Conservation (phyloP, 1,140 invertebrate genomes). For the Charaxes varanes region DNA sequence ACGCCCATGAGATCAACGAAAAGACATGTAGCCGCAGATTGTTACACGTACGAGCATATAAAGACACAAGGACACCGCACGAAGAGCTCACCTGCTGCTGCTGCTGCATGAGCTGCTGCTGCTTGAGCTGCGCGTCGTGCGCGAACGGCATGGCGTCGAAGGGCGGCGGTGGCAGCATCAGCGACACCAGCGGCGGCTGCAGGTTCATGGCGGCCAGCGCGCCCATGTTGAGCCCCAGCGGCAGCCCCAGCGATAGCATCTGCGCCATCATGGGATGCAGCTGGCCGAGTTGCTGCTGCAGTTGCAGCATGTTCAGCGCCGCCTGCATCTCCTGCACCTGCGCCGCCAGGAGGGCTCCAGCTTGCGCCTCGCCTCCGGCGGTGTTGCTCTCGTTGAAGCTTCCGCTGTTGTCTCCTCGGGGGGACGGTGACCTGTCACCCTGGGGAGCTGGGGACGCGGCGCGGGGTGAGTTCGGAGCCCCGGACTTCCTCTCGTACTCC, state of each 20-base stretch:
- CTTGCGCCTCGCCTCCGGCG: conserved; percentile 75
- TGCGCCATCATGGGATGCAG: conserved; percentile 82
- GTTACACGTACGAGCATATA: too few species aligned
- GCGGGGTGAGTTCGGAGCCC: conserved; percentile 79
- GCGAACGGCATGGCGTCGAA: conserved; percentile 78
- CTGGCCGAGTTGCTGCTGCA: conserved; percentile 87
- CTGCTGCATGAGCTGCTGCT: conserved; percentile 80
- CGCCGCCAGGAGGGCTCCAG: conserved; percentile 78
- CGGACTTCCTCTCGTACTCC: conserved; percentile 88
- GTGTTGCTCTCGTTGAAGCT: conserved; percentile 72
- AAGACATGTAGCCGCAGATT: too few species aligned
- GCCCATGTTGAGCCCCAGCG: conserved; percentile 87
- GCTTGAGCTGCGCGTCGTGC: conserved; percentile 78
- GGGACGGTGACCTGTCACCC: conserved; percentile 71
- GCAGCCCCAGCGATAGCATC: conserved; percentile 85
- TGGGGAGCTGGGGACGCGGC: conserved; percentile 74
- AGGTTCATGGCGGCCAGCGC: conserved; percentile 91
- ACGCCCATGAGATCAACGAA: too few species aligned
- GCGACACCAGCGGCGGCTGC: conserved; percentile 89
- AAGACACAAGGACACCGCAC: too few species aligned
- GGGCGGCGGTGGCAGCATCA: conserved; percentile 90
- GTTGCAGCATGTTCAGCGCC: conserved; percentile 90
- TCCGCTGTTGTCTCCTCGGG: conserved; percentile 72
- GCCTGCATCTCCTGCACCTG: conserved; percentile 91
- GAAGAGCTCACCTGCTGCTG: conserved; percentile 85